phyloP scores from a whole-genome alignment of 2,888 invertebrate species.

The Plagodis dolabraria region DNA sequence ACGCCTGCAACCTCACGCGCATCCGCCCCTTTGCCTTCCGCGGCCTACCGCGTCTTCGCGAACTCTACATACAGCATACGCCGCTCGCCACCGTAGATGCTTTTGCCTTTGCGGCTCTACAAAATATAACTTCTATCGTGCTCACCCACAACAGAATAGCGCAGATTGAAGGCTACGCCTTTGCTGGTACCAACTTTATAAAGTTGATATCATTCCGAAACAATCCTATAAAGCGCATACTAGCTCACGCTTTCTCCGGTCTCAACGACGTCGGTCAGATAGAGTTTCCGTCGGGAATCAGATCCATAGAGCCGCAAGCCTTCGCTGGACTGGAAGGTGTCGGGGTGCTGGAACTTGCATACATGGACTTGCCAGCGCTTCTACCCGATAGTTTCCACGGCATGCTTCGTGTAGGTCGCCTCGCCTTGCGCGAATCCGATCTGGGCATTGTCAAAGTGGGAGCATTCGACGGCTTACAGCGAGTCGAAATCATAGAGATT shows the following conservation, averaged over 20 bases:
- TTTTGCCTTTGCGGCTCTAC: constrained; percentile 93
- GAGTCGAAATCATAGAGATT: constrained; percentile 90
- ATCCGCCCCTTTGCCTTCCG: constrained; percentile 94
- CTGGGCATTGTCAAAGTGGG: constrained; percentile 89
- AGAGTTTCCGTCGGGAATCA: constrained; percentile 92
- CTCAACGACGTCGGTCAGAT: constrained; percentile 93
- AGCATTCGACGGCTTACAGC: constrained; percentile 90
- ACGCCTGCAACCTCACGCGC: constrained; percentile 93
- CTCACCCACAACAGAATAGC: constrained; percentile 89
- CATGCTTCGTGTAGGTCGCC: constrained; percentile 89
- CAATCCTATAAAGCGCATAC: constrained; percentile 92
- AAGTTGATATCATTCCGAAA: constrained; percentile 92
- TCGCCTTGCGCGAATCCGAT: constrained; percentile 93
- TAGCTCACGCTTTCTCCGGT: constrained; percentile 93
- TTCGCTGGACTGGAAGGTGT: constrained; percentile 93
- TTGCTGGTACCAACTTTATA: constrained; percentile 94
- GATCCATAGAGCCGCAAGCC: constrained; percentile 90
- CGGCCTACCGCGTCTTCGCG: constrained; percentile 90
- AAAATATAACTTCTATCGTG: constrained; percentile 90
- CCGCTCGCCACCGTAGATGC: constrained; percentile 92
- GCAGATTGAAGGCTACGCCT: constrained; percentile 91
- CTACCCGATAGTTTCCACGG: constrained; percentile 90
- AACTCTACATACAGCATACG: constrained; percentile 94
- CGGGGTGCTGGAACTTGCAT: constrained; percentile 91
- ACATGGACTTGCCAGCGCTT: constrained; percentile 92